Base-by-base conservation (phyloP, 2,888 invertebrate genomes). In the Clanis bilineata region DNA sequence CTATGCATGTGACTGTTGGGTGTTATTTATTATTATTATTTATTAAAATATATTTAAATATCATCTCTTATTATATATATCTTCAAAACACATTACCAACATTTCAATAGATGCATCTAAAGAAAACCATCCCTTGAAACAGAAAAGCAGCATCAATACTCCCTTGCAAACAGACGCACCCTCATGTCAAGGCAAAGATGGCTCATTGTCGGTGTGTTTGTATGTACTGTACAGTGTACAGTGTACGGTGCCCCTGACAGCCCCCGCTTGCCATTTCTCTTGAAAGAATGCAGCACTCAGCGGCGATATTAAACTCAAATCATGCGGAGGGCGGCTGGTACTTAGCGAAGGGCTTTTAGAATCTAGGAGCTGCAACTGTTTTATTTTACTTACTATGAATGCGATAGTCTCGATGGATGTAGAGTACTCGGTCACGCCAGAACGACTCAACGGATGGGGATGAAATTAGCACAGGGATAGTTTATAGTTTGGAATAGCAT, bases 251-350 rank as follows among this genome's bases (percentile, higher is more conserved):
- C 41, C 18, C 18, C 41, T 18, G 41, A 41, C 41, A 41, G 47
- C 25, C 22, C 56, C 64, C 73, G 73, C 73, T 70, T 70, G 73
- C 77, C 80, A 77, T 82, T 82, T 85, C 86, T 85, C 78, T 75
- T 74, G 71, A 81, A 85, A 86, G 88, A 89, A 88, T 84, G 89
- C 84, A 71, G 67, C 83, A 87, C 87, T 89, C 85, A 77, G 79
- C 77, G 80, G 79, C 83, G 90, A 86, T 90, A 90, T 90, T 90
- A 89, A 88, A 90, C 88, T 89, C 88, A 84, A 87, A 90, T 90
- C 88, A 89, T 83, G 79, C 73, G 73, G 66, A 70, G 74, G 74
- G 77, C 69, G 73, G 71, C 65, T 66, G 63, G 65, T 67, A 39
- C 51, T 51, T 54, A 56, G 56, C 56, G 44, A 36, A 45, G 59